Evolutionary conservation across 2,888 invertebrate species (phyloP).

Genomic region (Eupithecia inturbata): DNA sequence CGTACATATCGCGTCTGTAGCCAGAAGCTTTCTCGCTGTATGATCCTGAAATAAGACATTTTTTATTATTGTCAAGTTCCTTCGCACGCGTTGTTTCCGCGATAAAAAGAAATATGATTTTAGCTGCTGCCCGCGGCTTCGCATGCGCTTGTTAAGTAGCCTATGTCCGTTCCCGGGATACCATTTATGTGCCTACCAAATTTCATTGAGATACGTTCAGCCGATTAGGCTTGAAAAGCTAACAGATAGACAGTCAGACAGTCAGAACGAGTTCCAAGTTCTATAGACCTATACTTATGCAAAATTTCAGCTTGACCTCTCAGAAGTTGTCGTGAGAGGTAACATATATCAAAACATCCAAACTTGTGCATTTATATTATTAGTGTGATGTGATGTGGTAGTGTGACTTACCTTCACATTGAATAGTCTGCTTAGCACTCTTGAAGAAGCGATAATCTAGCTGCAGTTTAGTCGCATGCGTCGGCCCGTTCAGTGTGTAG

Average conservation of each 20-base stretch:
- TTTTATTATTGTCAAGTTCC: neutral
- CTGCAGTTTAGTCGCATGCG: slow-evolving; percentile 84
- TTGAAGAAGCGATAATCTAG: slow-evolving; percentile 87
- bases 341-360: neutral
- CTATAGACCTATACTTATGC: too few species aligned
- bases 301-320: too few species aligned
- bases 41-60: slow-evolving; percentile 44
- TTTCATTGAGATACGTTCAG: too few species aligned
- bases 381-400: too few species aligned
- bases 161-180: too few species aligned
- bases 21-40: slow-evolving; percentile 84
- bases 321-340: neutral
- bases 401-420: slow-evolving; percentile 62
- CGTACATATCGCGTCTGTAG: slow-evolving; percentile 84
- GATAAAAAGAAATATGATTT: too few species aligned
- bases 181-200: too few species aligned
- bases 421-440: slow-evolving; percentile 82
- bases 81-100: neutral
- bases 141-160: too few species aligned
- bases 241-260: too few species aligned
- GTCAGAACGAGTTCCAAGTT: too few species aligned
- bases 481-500: slow-evolving; percentile 83
- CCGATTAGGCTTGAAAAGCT: too few species aligned
- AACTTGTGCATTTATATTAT: neutral
- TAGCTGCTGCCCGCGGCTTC: too few species aligned